These are phyloP conservation scores for Megamerina dolium DNA, from an alignment of 2,888 invertebrate genomes.

Conservation along the genomic window DNA sequence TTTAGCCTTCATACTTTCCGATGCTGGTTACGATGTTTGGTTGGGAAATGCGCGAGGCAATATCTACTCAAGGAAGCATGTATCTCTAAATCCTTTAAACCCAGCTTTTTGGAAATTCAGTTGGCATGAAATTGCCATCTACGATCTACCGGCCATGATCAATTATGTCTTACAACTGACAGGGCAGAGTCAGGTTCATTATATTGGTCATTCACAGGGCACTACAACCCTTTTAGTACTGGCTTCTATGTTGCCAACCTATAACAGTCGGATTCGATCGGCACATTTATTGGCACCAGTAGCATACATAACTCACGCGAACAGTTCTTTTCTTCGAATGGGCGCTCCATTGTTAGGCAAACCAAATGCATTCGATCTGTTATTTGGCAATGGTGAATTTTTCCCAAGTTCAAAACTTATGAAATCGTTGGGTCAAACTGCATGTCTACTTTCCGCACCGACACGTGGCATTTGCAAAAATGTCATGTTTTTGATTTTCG, in stretches of 20 bases:
- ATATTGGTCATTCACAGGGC: slow-evolving; percentile 82
- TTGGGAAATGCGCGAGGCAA: slow-evolving; percentile 45
- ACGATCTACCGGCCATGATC: slow-evolving; percentile 44
- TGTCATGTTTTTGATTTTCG: slow-evolving; percentile 19
- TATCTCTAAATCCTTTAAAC: slow-evolving; percentile 48
- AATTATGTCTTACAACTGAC: slow-evolving; percentile 38
- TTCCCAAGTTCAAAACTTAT: slow-evolving; percentile 28
- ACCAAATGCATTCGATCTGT: slow-evolving; percentile 30
- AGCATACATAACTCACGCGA: slow-evolving; percentile 43
- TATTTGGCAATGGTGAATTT: slow-evolving; percentile 36
- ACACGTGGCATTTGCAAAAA: slow-evolving; percentile 20
- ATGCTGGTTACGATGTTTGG: slow-evolving; percentile 46
- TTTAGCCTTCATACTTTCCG: slow-evolving; percentile 41
- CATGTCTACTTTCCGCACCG: slow-evolving; percentile 38
- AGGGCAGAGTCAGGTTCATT: slow-evolving; percentile 38
- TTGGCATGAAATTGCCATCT: slow-evolving; percentile 46
- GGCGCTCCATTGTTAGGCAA: slow-evolving; percentile 53
- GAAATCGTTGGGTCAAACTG: slow-evolving; percentile 45
- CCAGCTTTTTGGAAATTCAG: slow-evolving; percentile 47
- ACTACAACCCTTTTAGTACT: slow-evolving; percentile 66
- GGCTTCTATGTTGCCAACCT: slow-evolving; percentile 30
- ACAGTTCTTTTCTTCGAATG: slow-evolving; percentile 52
- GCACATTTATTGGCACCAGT: slow-evolving; percentile 52
- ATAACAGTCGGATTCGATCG: slow-evolving; percentile 32
- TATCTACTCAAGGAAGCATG: slow-evolving; percentile 39